phyloP scores from a whole-genome alignment of 2,113 vertebrate genomes.

The Solea senegalensis region DNA sequence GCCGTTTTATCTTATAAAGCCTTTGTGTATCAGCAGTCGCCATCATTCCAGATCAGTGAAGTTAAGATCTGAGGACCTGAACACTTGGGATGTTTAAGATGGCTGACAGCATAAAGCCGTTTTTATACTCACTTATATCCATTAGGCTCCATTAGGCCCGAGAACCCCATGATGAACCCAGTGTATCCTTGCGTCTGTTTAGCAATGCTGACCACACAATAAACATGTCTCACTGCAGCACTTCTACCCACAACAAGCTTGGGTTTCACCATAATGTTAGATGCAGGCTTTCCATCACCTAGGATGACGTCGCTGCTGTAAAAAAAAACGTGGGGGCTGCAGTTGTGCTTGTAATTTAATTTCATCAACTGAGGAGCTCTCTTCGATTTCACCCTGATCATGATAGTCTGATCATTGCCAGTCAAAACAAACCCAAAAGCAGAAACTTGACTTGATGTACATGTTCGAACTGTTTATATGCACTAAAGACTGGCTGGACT shows the following conservation, averaged over 20 bases:
- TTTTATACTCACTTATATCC: conserved; percentile 53
- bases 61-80: conserved; percentile 24
- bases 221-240: conserved; percentile 17
- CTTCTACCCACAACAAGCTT: conserved; percentile 42
- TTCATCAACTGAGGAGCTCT: neutral
- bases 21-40: conserved; percentile 18
- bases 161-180: conserved; percentile 39
- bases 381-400: neutral
- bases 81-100: conserved; percentile 32
- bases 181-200: conserved; percentile 52
- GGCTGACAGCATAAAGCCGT: conserved; percentile 38
- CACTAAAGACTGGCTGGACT: too few relatives aligned
- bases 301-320: conserved; percentile 29
- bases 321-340: neutral
- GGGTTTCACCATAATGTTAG: conserved; percentile 32
- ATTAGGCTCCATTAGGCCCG: conserved; percentile 70
- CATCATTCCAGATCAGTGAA: conserved; percentile 29
- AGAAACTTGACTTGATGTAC: neutral
- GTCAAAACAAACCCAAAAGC: neutral
- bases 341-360: conserved; percentile 9
- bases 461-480: neutral
- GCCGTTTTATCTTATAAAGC: conserved; percentile 17
- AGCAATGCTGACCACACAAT: conserved; percentile 65
- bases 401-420: neutral
- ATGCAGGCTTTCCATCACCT: conserved; percentile 25